Percentiles rank a stretch among this genome's conserved stretches.
Evolutionary conservation across 2,888 invertebrate genomes (phyloP).

Genomic region (Hypena proboscidalis): DNA sequence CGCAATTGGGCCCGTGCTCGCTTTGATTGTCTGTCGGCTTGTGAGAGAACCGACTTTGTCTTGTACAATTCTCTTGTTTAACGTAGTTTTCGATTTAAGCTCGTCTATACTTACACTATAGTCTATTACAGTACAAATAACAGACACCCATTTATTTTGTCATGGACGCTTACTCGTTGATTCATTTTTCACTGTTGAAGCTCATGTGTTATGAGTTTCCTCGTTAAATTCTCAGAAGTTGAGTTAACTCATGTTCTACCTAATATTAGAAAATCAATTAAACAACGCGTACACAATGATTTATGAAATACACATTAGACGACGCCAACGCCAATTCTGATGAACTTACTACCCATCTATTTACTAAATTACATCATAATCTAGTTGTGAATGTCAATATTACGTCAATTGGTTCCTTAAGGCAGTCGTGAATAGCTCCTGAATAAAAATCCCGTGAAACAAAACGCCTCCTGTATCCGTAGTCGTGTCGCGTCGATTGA

Average conservation of each 20-base stretch:
- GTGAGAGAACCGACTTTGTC: constrained; percentile 60
- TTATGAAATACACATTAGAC: constrained; percentile 20
- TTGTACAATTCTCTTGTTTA: constrained; percentile 45
- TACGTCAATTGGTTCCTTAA: too few species aligned
- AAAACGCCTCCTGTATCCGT: constrained; percentile 9
- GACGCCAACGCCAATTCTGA: too few species aligned
- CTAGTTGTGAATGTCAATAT: too few species aligned
- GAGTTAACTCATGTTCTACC: constrained; percentile 42
- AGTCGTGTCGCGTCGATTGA: constrained; percentile 5
- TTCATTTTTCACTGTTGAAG: constrained; percentile 51
- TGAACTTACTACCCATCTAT: too few species aligned
- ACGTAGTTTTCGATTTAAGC: constrained; percentile 50
- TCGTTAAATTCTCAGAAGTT: constrained; percentile 52
- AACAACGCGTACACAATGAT: constrained; percentile 22
- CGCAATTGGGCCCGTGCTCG: constrained; percentile 70
- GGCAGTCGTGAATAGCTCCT: too few species aligned
- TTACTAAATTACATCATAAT: too few species aligned
- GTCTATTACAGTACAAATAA: constrained; percentile 32
- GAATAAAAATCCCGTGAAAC: constrained; percentile 15
- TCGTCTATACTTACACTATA: constrained; percentile 38
- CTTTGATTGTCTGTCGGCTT: constrained; percentile 75
- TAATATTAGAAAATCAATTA: constrained; percentile 46
- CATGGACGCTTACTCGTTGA: constrained; percentile 33
- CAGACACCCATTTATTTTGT: constrained; percentile 33
- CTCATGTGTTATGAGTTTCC: constrained; percentile 54